Evolutionary conservation across 2,797 vertebrate genomes (phyloP).

Genomic region (Brotogeris chrysoptera): DNA sequence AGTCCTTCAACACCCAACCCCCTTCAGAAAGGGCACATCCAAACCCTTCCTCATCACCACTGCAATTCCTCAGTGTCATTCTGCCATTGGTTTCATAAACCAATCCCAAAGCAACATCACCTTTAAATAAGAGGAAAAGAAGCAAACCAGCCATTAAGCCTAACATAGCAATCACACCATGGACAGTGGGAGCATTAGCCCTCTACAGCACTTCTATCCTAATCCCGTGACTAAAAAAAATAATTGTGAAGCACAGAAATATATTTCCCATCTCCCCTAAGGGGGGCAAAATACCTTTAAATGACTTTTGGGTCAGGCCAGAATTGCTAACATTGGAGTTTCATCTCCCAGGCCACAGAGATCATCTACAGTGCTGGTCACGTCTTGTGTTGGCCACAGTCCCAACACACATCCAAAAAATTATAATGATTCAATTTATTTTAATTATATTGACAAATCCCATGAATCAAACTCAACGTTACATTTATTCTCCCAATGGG

Average conservation of each 20-base stretch:
- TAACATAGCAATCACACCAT: accelerated
- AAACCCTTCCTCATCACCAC: neutral
- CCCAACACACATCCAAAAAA: neutral
- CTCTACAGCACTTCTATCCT: neutral
- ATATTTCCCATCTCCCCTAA: neutral
- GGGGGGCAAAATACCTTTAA: neutral
- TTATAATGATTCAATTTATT: neutral
- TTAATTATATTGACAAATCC: conserved; percentile 3
- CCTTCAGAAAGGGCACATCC: neutral
- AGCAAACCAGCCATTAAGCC: neutral
- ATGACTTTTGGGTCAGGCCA: neutral
- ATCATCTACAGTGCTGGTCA: neutral
- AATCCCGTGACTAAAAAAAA: neutral
- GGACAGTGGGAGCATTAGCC: neutral
- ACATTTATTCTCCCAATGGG: neutral
- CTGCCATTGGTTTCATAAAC: neutral
- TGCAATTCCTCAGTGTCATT: neutral
- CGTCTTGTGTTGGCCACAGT: neutral
- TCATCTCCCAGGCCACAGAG: neutral
- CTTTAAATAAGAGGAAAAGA: neutral
- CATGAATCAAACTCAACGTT: neutral
- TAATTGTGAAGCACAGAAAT: neutral
- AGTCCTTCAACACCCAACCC: neutral
- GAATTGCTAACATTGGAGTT: neutral
- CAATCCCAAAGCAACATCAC: neutral